Evolutionary conservation across 2,797 vertebrate species (phyloP), one percentile per base, ranked within the genome.

Genomic region (Picus viridis): DNA sequence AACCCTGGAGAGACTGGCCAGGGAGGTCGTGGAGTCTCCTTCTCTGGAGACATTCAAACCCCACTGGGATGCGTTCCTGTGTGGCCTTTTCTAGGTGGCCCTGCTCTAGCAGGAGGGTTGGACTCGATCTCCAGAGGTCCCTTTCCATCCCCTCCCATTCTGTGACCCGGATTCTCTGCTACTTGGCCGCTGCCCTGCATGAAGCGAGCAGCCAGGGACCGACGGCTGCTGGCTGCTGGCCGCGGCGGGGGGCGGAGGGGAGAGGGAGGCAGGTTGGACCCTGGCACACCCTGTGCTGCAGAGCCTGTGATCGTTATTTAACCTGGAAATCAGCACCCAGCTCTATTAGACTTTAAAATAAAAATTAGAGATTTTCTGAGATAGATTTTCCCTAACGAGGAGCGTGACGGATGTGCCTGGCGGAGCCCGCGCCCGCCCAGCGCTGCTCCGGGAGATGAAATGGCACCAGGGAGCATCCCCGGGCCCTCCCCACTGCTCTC

Each of bases 351-450:
- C 81, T 93, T 95, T 80, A 88, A 95, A 96, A 96, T 89, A 96
- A 96, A 96, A 96, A 94, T 85, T 23, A 92, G 94, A 95, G 96
- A 86, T 91, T 94, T 95, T 61, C 86, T 36, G 5, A 71, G 79
- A 96, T 96, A 26, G 96, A 96, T 96, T 96, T 96, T 95, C 93
- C 90, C 96, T 95, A 96, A 96, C 65, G 83, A 96, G 96, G 93
- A 94, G 81, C 4, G 59, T 96, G 95, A 96, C 39, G 15, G 90
- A 96, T 96, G 93, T 51, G 77, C 2, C 6, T 19, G 9, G 11
- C 4, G 89, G 86, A 73, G 89, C 57, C 56, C 0, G 3, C 4
- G 47, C 2, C 34, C 82, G 90, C 65, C 0, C 32, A 62, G 77
- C 1, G 51, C 94, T 76, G 94, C 88, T 59, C 65, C 65, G 94